A percentile compares a stretch with the other conserved stretches of the same genome.
These are phyloP conservation scores for Agrochola lota DNA, from an alignment of 2,888 invertebrate species.

Conservation along the genomic window DNA sequence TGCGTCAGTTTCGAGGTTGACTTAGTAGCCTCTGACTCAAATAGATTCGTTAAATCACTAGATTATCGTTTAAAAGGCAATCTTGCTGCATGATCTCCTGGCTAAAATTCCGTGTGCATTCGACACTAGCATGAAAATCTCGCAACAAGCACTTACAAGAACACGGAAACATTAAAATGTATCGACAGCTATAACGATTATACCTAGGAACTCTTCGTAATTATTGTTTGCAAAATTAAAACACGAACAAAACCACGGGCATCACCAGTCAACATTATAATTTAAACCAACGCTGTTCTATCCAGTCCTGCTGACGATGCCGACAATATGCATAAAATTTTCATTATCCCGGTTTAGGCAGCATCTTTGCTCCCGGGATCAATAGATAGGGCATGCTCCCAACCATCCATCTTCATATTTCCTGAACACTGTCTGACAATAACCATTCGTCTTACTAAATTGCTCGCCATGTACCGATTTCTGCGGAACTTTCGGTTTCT, in stretches of 20 bases:
- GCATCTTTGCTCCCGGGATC: conserved; percentile 60
- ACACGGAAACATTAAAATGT: neutral
- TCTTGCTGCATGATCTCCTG: neutral
- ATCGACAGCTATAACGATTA: neutral
- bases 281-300: conserved; percentile 12
- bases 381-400: conserved; percentile 72
- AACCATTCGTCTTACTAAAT: conserved; percentile 84
- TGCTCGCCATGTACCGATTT: conserved; percentile 78
- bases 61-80: neutral
- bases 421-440: conserved; percentile 80
- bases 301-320: conserved; percentile 11
- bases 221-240: neutral
- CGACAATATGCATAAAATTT: conserved; percentile 49
- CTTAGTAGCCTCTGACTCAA: neutral
- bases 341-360: conserved; percentile 51
- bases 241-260: neutral
- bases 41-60: neutral
- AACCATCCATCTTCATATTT: conserved; percentile 85
- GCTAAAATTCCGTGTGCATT: no score
- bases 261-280: conserved; percentile 17
- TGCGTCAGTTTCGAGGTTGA: neutral
- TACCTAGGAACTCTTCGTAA: neutral
- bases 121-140: neutral
- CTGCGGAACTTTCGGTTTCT: conserved; percentile 50
- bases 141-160: neutral